These are phyloP conservation scores for Anolis sagrei DNA, from an alignment of 2,113 vertebrate species.

Conservation along the genomic window DNA sequence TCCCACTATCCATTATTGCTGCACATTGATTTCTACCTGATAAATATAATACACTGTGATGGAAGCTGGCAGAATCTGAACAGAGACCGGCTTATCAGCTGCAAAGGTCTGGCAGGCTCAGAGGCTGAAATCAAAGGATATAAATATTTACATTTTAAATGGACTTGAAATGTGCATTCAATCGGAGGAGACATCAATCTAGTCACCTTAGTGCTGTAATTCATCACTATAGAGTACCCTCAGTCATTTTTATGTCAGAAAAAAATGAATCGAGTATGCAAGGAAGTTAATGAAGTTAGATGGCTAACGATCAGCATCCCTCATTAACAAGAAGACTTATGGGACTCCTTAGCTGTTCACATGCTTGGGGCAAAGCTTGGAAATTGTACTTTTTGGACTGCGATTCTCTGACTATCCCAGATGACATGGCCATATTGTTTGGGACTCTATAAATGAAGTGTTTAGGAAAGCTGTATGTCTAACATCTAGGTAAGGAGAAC, in stretches of 20 bases:
- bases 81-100: conserved; percentile 47
- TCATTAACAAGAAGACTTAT: not conserved
- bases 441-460: not conserved
- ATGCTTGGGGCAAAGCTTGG: not conserved
- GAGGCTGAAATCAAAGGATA: conserved; percentile 59
- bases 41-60: conserved; percentile 39
- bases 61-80: conserved; percentile 59
- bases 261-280: fast-evolving
- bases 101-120: conserved; percentile 49
- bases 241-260: conserved; percentile 4
- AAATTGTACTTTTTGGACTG: not conserved
- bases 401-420: too few species aligned
- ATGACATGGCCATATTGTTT: not conserved
- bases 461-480: too few species aligned
- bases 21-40: conserved; percentile 39
- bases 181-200: conserved; percentile 24
- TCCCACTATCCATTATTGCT: conserved; percentile 20
- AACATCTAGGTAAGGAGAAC: too few species aligned
- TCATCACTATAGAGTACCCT: not conserved
- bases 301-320: not conserved
- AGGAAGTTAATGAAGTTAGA: not conserved
- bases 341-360: not conserved
- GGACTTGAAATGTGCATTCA: not conserved
- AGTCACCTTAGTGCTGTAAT: conserved; percentile 1
- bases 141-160: conserved; percentile 61